Evolutionary conservation across 2,113 vertebrate genomes (phyloP).

Genomic region (Tinamus guttatus): DNA sequence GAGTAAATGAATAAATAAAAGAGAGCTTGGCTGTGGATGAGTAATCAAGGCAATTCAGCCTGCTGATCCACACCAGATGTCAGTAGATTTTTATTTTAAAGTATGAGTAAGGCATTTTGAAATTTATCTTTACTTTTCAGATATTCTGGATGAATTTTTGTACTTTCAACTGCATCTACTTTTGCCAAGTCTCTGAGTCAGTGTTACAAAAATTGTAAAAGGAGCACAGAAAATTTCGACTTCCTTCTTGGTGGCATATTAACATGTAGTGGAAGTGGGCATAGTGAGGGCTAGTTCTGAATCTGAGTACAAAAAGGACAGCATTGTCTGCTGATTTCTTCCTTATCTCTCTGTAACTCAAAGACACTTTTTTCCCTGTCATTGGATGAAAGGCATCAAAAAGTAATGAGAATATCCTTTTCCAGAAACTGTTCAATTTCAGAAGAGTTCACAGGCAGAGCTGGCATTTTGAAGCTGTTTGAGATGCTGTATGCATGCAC

Average conservation of each 20-base stretch:
- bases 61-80: constrained; percentile 37
- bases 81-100: constrained; percentile 33
- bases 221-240: background rate
- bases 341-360: background rate
- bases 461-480: background rate
- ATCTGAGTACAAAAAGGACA: background rate
- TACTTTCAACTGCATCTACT: background rate
- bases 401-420: background rate
- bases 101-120: background rate
- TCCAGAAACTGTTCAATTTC: background rate
- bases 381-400: background rate
- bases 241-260: background rate
- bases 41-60: constrained; percentile 35
- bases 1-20: constrained; percentile 55
- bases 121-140: constrained; percentile 36
- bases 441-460: background rate
- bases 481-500: background rate
- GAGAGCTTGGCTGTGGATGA: background rate
- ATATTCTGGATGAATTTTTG: constrained; percentile 31
- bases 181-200: constrained; percentile 30
- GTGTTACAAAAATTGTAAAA: background rate
- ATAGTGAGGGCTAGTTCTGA: background rate
- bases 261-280: background rate
- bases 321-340: background rate
- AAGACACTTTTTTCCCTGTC: background rate